Base-by-base conservation (phyloP, 2,113 vertebrate genomes). In the Catagonus wagneri region DNA sequence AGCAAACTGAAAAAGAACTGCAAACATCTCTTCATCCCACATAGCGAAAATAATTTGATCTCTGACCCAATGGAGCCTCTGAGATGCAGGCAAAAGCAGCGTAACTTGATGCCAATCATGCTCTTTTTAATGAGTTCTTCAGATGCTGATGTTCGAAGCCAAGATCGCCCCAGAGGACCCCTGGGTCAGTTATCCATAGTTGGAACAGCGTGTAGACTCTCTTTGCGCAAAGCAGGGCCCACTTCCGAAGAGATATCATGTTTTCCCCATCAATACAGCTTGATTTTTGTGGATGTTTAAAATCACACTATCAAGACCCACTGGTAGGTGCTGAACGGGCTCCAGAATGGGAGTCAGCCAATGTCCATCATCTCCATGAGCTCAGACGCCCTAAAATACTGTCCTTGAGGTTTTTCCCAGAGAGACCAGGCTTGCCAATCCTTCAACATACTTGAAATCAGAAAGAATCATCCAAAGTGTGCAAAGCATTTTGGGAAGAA, bases 221-320 rank as follows among this genome's bases (percentile, higher is more conserved):
- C 75, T 86, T 80, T 85, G 90, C 80, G 68, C 71, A 92, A 90
- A 90, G 50, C 50, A 92, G 71, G 95, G 87, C 86, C 87, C 23
- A 29, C 65, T 96, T 97, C 95, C 94, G 97, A 95, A 88, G 93
- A 60, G 87, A 87, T 81, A 88, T 60, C 88, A 90, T 93, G 83
- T 81, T 96, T 85, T 92, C 15, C 56, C 89, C 91, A 90, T 97
- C 92, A 90, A 91, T 94, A 93, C 95, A 89, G 87, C 66, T 81
- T 92, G 94, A 88, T 95, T 96, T 97, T 97, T 96, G 97, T 97
- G 96, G 95, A 34, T 83, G 63, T 93, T 97, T 97, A 94, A 97
- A 98, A 95, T 69, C 93, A 84, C 54, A 96, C 83, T 94, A 96
- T 78, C 97, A 93, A 95, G 96, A 91, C 83, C 58, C 93, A 63